Evolutionary conservation across 92 coral and sea anemone species (phyloP).

Genomic region (Phenganax marumi): DNA sequence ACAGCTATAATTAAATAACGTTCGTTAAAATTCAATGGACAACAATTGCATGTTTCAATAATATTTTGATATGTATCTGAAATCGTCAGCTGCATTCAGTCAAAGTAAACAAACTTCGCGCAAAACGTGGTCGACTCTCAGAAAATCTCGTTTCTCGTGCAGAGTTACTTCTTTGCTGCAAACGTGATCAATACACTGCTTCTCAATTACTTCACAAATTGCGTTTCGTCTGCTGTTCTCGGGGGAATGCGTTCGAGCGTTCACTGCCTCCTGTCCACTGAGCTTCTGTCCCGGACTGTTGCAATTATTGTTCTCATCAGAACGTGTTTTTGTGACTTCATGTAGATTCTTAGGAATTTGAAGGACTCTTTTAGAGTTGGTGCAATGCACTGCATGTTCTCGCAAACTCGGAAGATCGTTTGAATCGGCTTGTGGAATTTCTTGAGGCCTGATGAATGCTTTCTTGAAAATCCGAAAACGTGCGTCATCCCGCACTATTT

Average conservation of each 20-base stretch:
- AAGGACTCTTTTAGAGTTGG: not conserved
- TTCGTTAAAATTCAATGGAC: not conserved
- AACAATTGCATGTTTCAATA: not conserved
- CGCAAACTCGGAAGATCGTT: not conserved
- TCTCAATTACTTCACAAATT: slow-evolving; percentile 29
- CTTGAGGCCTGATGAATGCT: not conserved
- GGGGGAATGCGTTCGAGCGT: not conserved
- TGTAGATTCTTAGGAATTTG: not conserved
- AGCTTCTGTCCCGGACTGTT: not conserved
- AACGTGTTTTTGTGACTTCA: not conserved
- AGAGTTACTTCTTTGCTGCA: slow-evolving; percentile 8
- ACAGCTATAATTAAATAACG: not conserved
- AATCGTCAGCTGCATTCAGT: not conserved
- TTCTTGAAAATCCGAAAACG: slow-evolving; percentile 10
- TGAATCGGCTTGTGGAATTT: not conserved
- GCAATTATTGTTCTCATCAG: not conserved
- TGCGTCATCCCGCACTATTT: not conserved
- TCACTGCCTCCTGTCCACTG: not conserved
- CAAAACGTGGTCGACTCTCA: slow-evolving; percentile 28
- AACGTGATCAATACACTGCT: slow-evolving; percentile 15
- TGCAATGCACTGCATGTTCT: not conserved
- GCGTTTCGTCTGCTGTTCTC: slow-evolving; percentile 32
- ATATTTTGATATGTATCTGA: not conserved
- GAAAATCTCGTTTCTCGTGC: slow-evolving; percentile 12
- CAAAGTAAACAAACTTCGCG: slow-evolving; percentile 31